These are phyloP conservation scores for Tyrophagus putrescentiae DNA, from an alignment of 1,140 invertebrate genomes.

Conservation along the genomic window DNA sequence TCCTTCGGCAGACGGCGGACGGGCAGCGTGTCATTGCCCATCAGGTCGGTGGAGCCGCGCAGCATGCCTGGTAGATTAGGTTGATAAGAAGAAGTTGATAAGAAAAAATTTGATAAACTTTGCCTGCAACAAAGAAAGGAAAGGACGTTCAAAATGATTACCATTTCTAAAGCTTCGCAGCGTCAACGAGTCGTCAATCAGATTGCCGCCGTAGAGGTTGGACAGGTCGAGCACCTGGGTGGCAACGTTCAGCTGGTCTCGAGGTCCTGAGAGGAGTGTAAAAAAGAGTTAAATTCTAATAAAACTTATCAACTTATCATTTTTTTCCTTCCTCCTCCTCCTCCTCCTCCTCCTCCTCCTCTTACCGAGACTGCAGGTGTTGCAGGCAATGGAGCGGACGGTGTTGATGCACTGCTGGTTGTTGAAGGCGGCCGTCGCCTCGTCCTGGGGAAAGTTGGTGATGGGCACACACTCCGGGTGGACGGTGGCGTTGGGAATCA, in stretches of 20 bases:
- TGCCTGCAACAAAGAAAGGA: no score
- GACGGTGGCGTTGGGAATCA: slow-evolving; percentile 16
- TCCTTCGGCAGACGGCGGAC: slow-evolving; percentile 13
- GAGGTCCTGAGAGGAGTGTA: slow-evolving; percentile 23
- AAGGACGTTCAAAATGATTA: background rate
- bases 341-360: no score
- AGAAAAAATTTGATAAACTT: no score
- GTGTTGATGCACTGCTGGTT: slow-evolving; percentile 32
- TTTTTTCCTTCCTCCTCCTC: no score
- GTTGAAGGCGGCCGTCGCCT: slow-evolving; percentile 30
- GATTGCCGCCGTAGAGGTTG: slow-evolving; percentile 34
- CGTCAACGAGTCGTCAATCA: slow-evolving; percentile 21
- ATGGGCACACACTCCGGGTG: slow-evolving; percentile 31
- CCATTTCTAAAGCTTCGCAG: slow-evolving; percentile 31
- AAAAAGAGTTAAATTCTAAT: background rate
- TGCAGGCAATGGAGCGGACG: slow-evolving; percentile 28
- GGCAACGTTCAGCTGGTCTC: slow-evolving; percentile 16
- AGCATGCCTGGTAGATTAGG: background rate
- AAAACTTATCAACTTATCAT: background rate
- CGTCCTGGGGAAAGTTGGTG: slow-evolving; percentile 28
- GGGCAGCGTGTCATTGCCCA: slow-evolving; percentile 16
- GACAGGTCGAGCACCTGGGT: slow-evolving; percentile 20
- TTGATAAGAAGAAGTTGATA: background rate
- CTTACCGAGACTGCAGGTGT: slow-evolving; percentile 22
- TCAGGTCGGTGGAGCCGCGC: slow-evolving; percentile 7